Evolutionary conservation across 30 jellyfish, hydroid and myxozoan species (phyloP).

Genomic region (Cassiopea xamachana): DNA sequence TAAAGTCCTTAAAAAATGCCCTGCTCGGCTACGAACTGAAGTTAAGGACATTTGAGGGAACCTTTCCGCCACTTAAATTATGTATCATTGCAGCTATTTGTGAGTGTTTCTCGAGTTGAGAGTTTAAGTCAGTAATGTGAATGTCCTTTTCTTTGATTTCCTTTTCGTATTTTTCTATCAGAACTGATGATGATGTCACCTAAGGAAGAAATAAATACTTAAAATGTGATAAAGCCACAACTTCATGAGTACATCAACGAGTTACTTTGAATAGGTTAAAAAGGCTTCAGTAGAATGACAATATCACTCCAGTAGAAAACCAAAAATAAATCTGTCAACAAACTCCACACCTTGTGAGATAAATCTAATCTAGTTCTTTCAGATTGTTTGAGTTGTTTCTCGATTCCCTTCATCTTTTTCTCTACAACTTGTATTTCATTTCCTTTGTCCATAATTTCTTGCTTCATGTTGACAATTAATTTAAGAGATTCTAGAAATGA

Average conservation of each 20-base stretch:
- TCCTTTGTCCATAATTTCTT: conserved; percentile 14
- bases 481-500: conserved; percentile 26
- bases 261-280: too few relatives aligned
- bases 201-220: background rate
- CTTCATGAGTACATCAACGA: too few relatives aligned
- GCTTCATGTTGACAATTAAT: conserved; percentile 18
- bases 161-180: conserved; percentile 75
- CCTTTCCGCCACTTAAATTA: conserved; percentile 87
- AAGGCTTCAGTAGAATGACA: too few relatives aligned
- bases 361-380: conserved; percentile 54
- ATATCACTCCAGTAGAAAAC: background rate
- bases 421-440: conserved; percentile 20
- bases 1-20: too few relatives aligned
- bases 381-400: conserved; percentile 35
- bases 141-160: conserved; percentile 69
- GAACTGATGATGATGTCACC: conserved; percentile 72
- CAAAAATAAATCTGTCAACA: background rate
- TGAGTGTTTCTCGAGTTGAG: conserved; percentile 89
- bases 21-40: conserved; percentile 16
- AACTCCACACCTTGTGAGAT: conserved; percentile 43
- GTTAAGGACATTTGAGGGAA: conserved; percentile 45
- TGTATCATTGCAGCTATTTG: conserved; percentile 98
- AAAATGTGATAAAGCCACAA: too few relatives aligned
- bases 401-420: conserved; percentile 27
- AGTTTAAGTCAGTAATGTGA: conserved; percentile 50